Conservation (phyloP, 2,888 invertebrate genomes). For the Brachypalpus laphriformis region DNA sequence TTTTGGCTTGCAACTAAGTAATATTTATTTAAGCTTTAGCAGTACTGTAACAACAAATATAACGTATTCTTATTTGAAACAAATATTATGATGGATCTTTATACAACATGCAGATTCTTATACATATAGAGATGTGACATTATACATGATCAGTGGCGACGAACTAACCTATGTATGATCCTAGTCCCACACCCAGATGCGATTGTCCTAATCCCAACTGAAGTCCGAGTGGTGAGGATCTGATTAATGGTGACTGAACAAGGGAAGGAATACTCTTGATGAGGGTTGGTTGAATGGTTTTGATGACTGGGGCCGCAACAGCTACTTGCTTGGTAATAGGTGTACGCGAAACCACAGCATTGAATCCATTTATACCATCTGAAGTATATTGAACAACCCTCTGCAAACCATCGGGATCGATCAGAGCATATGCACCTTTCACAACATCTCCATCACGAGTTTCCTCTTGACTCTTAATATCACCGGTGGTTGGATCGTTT, state of each 20-base stretch:
- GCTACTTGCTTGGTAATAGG: conserved; percentile 66
- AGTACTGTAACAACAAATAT: conserved; percentile 26
- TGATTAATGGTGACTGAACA: not conserved
- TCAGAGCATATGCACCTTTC: conserved; percentile 75
- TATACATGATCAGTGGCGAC: not conserved
- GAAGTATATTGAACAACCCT: conserved; percentile 76
- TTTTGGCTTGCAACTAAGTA: not conserved
- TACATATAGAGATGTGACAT: not conserved
- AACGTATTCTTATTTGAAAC: not conserved
- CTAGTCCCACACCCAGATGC: not conserved
- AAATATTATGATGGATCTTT: not conserved
- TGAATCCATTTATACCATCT: conserved; percentile 76
- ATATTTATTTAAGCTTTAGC: conserved; percentile 15
- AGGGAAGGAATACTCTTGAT: conserved; percentile 42
- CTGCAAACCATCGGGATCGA: conserved; percentile 75
- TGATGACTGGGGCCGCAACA: conserved; percentile 52
- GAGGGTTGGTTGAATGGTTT: conserved; percentile 55
- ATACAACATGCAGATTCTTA: not conserved
- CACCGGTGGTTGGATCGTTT: conserved; percentile 76
- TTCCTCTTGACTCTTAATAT: conserved; percentile 76
- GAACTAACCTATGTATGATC: conserved; percentile 11
- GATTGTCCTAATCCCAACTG: not conserved
- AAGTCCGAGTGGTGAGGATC: not conserved
- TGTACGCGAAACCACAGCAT: conserved; percentile 74
- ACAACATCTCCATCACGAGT: conserved; percentile 75